Evolutionary conservation across 2,797 vertebrate genomes (phyloP).

Genomic region (Liparis tanakae): DNA sequence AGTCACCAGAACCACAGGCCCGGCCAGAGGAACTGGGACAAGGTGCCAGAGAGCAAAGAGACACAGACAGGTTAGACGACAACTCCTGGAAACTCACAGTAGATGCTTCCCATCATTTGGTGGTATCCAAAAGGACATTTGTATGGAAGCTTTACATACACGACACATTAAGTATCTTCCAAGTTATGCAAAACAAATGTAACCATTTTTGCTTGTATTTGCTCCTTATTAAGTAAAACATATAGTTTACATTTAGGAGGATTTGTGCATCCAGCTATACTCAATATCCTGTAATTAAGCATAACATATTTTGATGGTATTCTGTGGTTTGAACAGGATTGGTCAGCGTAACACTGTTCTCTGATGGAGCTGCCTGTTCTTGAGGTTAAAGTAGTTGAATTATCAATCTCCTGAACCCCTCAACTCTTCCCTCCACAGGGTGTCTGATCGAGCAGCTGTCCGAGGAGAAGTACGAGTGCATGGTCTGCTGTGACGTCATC

Average conservation of each 20-base stretch:
- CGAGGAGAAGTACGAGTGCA: slow-evolving; percentile 97
- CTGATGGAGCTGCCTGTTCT: background rate
- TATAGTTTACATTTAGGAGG: too few species aligned
- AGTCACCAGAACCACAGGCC: slow-evolving; percentile 80
- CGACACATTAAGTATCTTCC: too few species aligned
- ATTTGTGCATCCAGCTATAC: background rate
- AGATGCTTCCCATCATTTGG: background rate
- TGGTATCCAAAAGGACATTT: background rate
- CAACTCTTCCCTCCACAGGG: slow-evolving; percentile 75
- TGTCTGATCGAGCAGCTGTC: slow-evolving; percentile 96
- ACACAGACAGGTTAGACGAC: slow-evolving; percentile 91
- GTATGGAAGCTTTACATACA: too few species aligned
- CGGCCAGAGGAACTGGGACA: slow-evolving; percentile 83
- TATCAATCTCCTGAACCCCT: slow-evolving; percentile 11
- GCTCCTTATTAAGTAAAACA: too few species aligned
- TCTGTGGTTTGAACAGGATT: background rate
- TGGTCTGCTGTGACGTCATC: slow-evolving; percentile 97
- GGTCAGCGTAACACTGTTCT: background rate
- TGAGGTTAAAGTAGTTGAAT: background rate
- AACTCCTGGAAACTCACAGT: background rate
- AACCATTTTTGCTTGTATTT: too few species aligned
- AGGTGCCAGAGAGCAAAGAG: slow-evolving; percentile 92
- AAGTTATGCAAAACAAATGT: too few species aligned
- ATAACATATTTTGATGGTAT: background rate
- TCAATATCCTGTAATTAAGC: background rate